phyloP scores from a whole-genome alignment of 2,113 vertebrate genomes.

The Dasyprocta punctata region DNA sequence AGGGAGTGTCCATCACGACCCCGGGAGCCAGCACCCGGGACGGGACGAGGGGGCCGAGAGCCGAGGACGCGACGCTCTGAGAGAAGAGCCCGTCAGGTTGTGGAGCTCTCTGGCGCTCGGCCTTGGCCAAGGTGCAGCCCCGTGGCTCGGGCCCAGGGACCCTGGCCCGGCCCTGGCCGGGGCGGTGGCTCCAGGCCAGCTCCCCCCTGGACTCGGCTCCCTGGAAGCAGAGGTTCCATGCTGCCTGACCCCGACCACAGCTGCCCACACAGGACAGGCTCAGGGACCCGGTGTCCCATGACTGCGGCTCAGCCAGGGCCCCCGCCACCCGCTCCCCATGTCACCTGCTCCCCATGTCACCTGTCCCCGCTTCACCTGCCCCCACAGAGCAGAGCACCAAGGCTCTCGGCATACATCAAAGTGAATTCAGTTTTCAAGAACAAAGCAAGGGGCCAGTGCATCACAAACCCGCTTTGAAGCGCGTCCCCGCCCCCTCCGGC shows the following conservation, averaged over 20 bases:
- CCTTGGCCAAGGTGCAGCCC: background rate
- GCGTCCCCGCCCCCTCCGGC: slow-evolving; percentile 23
- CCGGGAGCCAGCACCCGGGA: background rate
- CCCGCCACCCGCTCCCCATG: background rate
- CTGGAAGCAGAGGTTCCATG: too few relatives aligned
- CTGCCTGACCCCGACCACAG: too few relatives aligned
- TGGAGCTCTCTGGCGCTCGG: too few relatives aligned
- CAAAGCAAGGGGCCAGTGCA: too few relatives aligned
- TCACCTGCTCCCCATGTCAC: background rate
- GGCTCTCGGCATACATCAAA: slow-evolving; percentile 50
- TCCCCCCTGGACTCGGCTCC: background rate
- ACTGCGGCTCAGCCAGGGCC: background rate
- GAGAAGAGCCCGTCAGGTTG: background rate
- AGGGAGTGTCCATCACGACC: background rate
- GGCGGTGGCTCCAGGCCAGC: background rate
- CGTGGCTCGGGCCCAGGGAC: background rate
- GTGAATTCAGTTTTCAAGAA: slow-evolving; percentile 56
- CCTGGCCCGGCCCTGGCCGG: too few relatives aligned
- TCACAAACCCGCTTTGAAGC: slow-evolving; percentile 10
- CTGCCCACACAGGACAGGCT: background rate
- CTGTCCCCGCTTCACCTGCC: background rate
- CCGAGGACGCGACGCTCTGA: background rate
- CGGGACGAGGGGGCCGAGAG: background rate
- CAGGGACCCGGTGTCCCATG: background rate
- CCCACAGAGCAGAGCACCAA: background rate